Conservation (phyloP, 2,797 vertebrate species). For the Epinephelus malabaricus region DNA sequence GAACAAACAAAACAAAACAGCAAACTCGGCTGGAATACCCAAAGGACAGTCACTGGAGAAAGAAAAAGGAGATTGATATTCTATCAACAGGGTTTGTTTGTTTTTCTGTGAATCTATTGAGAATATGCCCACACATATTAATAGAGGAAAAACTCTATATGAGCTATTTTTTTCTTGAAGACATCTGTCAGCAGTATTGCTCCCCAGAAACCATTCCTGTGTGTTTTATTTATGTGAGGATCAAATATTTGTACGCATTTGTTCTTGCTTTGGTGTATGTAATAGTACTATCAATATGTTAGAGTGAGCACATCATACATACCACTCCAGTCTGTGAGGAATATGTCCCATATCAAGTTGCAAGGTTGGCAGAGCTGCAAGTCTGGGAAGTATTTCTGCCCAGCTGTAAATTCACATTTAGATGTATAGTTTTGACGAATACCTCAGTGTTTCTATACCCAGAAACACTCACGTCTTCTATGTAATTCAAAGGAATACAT, state of each 20-base stretch:
- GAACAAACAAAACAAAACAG: conserved; percentile 79
- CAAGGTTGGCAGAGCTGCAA: neutral
- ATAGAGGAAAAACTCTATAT: conserved; percentile 66
- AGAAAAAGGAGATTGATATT: conserved; percentile 79
- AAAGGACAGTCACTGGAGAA: conserved; percentile 67
- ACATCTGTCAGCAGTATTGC: conserved; percentile 63
- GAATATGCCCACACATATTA: conserved; percentile 73
- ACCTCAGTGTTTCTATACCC: neutral
- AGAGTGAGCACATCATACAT: conserved; percentile 10
- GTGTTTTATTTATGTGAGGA: conserved; percentile 37
- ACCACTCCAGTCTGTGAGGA: neutral
- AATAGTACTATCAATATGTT: conserved; percentile 12
- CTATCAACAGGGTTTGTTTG: conserved; percentile 79
- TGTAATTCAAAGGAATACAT: neutral
- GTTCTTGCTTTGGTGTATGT: conserved; percentile 36
- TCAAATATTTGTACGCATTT: conserved; percentile 50
- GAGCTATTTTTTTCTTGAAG: conserved; percentile 52
- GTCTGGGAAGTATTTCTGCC: neutral
- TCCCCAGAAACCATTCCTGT: conserved; percentile 48
- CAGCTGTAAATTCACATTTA: neutral
- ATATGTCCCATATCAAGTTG: neutral
- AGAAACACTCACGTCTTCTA: neutral
- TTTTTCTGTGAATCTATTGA: conserved; percentile 76
- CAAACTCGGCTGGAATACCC: conserved; percentile 72
- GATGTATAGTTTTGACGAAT: neutral